These are phyloP conservation scores for Panagrolaimus sp. DNA, from an alignment of 1,140 invertebrate genomes.

Conservation along the genomic window DNA sequence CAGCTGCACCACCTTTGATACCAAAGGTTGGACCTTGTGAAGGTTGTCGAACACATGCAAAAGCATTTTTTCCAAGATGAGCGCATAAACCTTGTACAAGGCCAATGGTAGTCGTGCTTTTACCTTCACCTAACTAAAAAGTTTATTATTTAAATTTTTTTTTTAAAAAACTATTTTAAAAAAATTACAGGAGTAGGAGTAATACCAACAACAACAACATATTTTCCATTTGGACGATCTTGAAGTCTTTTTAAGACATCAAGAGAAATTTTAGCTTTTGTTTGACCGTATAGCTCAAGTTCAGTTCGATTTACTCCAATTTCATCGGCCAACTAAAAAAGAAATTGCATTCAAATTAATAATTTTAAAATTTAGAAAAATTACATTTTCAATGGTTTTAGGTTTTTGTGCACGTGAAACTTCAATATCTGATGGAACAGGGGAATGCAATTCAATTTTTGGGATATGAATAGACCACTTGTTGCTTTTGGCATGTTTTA, in stretches of 20 bases:
- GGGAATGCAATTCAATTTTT: not conserved
- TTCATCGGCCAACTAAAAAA: constrained; percentile 69
- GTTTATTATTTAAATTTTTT: constrained; percentile 74
- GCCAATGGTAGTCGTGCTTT: constrained; percentile 89
- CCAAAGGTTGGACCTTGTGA: constrained; percentile 98
- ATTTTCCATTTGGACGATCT: constrained; percentile 74
- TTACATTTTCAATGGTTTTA: constrained; percentile 45
- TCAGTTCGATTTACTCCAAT: constrained; percentile 77
- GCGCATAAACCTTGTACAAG: constrained; percentile 83
- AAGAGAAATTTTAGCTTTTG: constrained; percentile 89
- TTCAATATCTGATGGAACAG: constrained; percentile 54
- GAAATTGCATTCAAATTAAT: not conserved
- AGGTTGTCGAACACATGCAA: constrained; percentile 93
- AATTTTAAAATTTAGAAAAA: constrained; percentile 16
- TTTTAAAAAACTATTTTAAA: constrained; percentile 61
- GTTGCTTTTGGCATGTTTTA: constrained; percentile 19
- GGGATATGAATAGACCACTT: not conserved
- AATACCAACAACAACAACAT: constrained; percentile 78
- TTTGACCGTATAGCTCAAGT: constrained; percentile 81
- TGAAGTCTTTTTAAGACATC: constrained; percentile 73
- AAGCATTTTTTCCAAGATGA: constrained; percentile 76
- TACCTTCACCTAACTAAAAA: constrained; percentile 87
- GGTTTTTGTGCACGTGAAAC: constrained; percentile 53
- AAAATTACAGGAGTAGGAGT: constrained; percentile 26
- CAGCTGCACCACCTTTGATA: constrained; percentile 84